phyloP scores from a whole-genome alignment of 2,113 vertebrate genomes.

The Elephas maximus region DNA sequence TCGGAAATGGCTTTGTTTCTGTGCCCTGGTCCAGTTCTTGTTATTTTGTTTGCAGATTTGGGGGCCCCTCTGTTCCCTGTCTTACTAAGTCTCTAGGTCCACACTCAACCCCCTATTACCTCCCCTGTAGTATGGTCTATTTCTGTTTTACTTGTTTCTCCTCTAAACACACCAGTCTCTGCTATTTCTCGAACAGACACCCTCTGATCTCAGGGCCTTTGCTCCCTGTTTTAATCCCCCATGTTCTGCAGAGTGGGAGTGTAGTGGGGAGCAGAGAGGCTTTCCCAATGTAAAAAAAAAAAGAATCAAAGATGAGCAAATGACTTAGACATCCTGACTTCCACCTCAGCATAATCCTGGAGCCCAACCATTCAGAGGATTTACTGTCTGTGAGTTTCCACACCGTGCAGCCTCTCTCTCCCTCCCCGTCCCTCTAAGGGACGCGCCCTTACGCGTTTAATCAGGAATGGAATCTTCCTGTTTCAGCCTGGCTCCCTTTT shows the following conservation, averaged over 20 bases:
- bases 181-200: no score
- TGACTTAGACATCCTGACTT: not conserved
- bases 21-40: no score
- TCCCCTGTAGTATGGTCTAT: no score
- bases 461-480: not conserved
- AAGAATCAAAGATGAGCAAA: not conserved
- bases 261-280: not conserved
- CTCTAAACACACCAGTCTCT: no score
- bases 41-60: no score
- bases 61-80: no score
- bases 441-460: not conserved
- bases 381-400: not conserved
- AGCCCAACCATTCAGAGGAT: not conserved
- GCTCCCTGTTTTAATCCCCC: not conserved
- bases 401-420: not conserved
- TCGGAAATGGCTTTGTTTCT: no score
- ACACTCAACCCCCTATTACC: no score
- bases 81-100: no score
- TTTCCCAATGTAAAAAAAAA: not conserved
- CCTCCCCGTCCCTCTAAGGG: not conserved
- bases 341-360: not conserved
- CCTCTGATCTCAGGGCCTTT: no score
- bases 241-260: not conserved
- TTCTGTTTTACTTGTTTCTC: no score
- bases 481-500: rapidly evolving